Evolutionary conservation across 2,888 invertebrate genomes (phyloP), one percentile per base, ranked within the genome.

Genomic region (Hydrotaea cyrtoneurina): DNA sequence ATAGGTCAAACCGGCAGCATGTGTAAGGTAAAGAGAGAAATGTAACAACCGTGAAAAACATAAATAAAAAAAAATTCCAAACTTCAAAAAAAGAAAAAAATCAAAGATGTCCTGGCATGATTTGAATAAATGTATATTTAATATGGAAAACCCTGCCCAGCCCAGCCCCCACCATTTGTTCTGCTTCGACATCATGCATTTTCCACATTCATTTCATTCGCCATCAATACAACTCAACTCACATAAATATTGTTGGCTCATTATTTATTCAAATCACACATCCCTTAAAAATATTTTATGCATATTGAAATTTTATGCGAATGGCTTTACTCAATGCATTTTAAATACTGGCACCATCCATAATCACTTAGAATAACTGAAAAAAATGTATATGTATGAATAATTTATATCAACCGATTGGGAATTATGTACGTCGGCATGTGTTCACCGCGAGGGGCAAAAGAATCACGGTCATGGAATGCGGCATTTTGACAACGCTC

Each of bases 241-340:
- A n/a, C n/a, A 62, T 62, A 62, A 62, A 26, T 31, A 59, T 17
- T 31, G 11, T n/a, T 69, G 13, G 0, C 46, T 23, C 39, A 46
- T 69, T 69, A 69, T 23, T 19, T 43, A 69, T 69, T 69, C 69
- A 11, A 4, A 46, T 13, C 69, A 69, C 69, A 69, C 69, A 69
- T 23, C 46, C 46, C 23, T 69, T 69, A 69, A 69, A n/a, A 66
- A 69, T 43, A 69, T 69, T 69, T 46, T 43, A 69, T 69, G 69
- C 21, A 69, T 69, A 69, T 69, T 69, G 43, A 69, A 69, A 43
- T 43, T 46, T 39, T 69, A 69, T 46, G 21, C 39, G 66, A 66
- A 17, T 43, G 15, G 4, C 23, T 15, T 19, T 19, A 21, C n/a
- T 23, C 46, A 13, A 23, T 46, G 69, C 43, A 43, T 69, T 46